A percentile compares a stretch with the other conserved stretches of the same genome.
These are phyloP conservation scores for Dicranocentrus wangi DNA, from an alignment of 2,888 invertebrate species.

Conservation along the genomic window DNA sequence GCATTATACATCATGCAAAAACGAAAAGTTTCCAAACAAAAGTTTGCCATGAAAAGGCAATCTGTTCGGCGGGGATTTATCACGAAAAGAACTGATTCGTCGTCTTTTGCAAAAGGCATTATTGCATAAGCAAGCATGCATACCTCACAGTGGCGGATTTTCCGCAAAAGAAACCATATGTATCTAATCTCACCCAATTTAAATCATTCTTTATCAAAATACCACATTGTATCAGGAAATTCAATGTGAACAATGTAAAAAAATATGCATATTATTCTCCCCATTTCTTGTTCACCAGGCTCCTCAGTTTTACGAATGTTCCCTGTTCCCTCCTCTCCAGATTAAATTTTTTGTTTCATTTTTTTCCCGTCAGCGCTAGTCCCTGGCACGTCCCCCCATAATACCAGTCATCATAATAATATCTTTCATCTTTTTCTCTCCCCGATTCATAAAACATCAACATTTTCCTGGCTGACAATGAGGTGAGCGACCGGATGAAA, in stretches of 20 bases:
- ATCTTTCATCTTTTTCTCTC: slow-evolving; percentile 19
- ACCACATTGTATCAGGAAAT: not conserved
- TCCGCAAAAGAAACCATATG: too few relatives aligned
- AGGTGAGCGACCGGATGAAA: slow-evolving; percentile 38
- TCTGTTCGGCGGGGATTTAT: too few relatives aligned
- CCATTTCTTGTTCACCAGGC: not conserved
- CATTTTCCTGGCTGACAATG: slow-evolving; percentile 32
- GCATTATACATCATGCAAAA: too few relatives aligned
- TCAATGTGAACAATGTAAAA: not conserved
- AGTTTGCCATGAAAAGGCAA: too few relatives aligned
- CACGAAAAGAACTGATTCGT: too few relatives aligned
- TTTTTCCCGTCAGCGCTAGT: not conserved
- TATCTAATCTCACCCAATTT: not conserved
- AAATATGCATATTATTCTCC: not conserved
- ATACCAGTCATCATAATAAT: slow-evolving; percentile 38
- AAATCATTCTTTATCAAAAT: slow-evolving; percentile 12
- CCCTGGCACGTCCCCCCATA: slow-evolving; percentile 30
- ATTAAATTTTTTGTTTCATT: slow-evolving; percentile 18
- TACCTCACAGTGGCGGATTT: too few relatives aligned
- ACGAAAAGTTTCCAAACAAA: too few relatives aligned
- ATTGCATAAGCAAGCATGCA: too few relatives aligned
- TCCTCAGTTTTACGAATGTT: too few relatives aligned
- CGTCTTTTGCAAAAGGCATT: too few relatives aligned
- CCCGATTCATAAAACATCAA: slow-evolving; percentile 29
- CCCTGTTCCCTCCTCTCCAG: too few relatives aligned